Percentiles rank a stretch among this genome's conserved stretches.
Evolutionary conservation across 2,888 invertebrate genomes (phyloP).

Genomic region (Caenorhabditis panamensis): DNA sequence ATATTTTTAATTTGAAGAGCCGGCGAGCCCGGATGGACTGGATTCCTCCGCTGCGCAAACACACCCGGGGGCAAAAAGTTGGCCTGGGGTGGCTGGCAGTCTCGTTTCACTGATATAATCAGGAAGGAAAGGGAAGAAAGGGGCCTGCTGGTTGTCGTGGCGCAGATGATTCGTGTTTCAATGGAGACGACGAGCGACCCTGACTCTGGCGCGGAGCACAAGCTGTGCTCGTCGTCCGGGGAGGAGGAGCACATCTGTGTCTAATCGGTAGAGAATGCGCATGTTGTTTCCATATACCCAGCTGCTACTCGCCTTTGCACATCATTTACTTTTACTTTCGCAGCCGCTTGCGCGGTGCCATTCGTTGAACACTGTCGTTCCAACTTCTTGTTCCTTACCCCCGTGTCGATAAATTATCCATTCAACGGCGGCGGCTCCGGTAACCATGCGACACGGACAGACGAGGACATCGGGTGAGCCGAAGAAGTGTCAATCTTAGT

Average conservation of each 20-base stretch:
- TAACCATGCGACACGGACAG: constrained; percentile 39
- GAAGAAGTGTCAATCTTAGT: constrained; percentile 57
- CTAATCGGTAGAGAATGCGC: constrained; percentile 63
- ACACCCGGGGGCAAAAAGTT: constrained; percentile 39
- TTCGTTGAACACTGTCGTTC: constrained; percentile 18
- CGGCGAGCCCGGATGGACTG: constrained; percentile 20
- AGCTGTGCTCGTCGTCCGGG: constrained; percentile 35
- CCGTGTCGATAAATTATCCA: constrained; percentile 9
- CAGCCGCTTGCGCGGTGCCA: not conserved
- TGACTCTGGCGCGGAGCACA: constrained; percentile 49
- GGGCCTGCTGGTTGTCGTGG: constrained; percentile 24
- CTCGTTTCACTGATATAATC: constrained; percentile 37
- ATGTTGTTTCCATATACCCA: constrained; percentile 63
- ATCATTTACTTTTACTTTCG: constrained; percentile 58
- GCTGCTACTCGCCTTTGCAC: constrained; percentile 60
- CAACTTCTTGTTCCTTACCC: constrained; percentile 1
- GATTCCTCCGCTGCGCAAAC: constrained; percentile 40
- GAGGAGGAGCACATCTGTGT: constrained; percentile 61
- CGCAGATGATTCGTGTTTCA: constrained; percentile 49
- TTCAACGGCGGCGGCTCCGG: not conserved
- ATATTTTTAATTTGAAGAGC: constrained; percentile 50
- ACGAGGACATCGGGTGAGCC: not conserved
- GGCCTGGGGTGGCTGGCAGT: constrained; percentile 13
- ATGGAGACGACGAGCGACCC: constrained; percentile 18
- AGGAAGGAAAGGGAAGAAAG: constrained; percentile 6